phyloP scores from a whole-genome alignment of 2,888 invertebrate species.

The Penaeus monodon region DNA sequence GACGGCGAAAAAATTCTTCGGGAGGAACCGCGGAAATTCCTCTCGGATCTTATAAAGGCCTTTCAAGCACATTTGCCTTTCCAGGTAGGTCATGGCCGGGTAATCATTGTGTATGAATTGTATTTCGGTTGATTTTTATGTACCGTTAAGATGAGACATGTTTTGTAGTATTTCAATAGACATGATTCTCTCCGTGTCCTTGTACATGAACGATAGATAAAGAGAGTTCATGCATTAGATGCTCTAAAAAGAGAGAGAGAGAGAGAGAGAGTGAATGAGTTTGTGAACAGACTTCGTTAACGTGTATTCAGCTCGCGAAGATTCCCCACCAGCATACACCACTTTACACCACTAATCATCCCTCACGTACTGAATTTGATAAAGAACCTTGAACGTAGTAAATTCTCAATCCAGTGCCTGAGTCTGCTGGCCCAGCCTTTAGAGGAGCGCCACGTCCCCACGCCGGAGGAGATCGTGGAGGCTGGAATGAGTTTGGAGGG shows the following conservation, averaged over 20 bases:
- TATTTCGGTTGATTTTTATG: neutral
- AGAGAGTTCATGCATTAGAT: too few relatives aligned
- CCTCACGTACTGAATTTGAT: neutral
- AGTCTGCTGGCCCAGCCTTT: neutral
- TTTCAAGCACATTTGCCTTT: slow-evolving; percentile 31
- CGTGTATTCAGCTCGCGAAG: too few relatives aligned
- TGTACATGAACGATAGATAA: too few relatives aligned
- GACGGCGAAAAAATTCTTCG: slow-evolving; percentile 1
- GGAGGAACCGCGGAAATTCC: neutral
- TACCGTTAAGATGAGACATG: too few relatives aligned
- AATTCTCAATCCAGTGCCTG: slow-evolving; percentile 6
- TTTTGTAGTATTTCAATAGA: too few relatives aligned
- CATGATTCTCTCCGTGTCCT: too few relatives aligned
- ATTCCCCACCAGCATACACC: too few relatives aligned
- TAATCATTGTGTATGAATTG: too few relatives aligned
- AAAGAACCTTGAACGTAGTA: neutral
- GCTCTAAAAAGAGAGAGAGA: too few relatives aligned
- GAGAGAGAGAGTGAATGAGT: too few relatives aligned
- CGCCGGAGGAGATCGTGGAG: slow-evolving; percentile 22
- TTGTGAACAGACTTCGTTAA: too few relatives aligned
- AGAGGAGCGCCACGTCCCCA: slow-evolving; percentile 25
- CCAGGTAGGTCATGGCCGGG: slow-evolving; percentile 1
- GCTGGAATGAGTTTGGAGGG: slow-evolving; percentile 26
- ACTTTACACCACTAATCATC: too few relatives aligned
- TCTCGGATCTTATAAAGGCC: neutral